Percentiles rank a stretch among this genome's conserved stretches.
These are phyloP conservation scores for Podarcis cretensis DNA, from an alignment of 2,113 vertebrate species.

Conservation along the genomic window DNA sequence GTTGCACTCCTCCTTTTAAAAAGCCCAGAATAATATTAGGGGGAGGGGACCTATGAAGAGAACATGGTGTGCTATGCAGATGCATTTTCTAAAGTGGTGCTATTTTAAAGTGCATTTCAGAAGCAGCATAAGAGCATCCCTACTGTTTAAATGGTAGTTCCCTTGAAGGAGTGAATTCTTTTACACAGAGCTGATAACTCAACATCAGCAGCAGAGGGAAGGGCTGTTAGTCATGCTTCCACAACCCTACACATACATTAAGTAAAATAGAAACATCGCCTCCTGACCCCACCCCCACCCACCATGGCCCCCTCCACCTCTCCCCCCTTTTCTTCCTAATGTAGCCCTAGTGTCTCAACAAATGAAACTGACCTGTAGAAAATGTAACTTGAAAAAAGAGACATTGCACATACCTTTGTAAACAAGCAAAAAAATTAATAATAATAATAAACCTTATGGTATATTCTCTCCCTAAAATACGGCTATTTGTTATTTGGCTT, in stretches of 20 bases:
- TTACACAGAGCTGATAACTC: background rate
- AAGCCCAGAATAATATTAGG: background rate
- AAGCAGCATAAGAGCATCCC: background rate
- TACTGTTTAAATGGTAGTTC: background rate
- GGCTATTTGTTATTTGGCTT: too few species aligned
- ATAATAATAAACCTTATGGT: too few species aligned
- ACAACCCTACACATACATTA: background rate
- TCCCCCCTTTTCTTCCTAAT: too few species aligned
- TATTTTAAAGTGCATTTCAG: accelerated
- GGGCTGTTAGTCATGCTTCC: background rate
- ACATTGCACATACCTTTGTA: too few species aligned
- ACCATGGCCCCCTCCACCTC: too few species aligned
- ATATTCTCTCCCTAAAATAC: too few species aligned
- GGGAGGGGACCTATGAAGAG: background rate
- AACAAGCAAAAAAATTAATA: too few species aligned
- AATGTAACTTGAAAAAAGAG: too few species aligned
- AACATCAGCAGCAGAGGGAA: background rate
- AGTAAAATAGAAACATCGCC: too few species aligned
- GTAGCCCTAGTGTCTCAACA: too few species aligned
- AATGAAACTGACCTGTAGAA: too few species aligned
- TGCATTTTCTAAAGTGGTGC: background rate
- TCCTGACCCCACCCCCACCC: too few species aligned
- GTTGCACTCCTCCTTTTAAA: background rate
- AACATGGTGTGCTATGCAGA: background rate
- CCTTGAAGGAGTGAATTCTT: background rate